Conservation (phyloP, 2,113 vertebrate species). For the Rhea pennata region DNA sequence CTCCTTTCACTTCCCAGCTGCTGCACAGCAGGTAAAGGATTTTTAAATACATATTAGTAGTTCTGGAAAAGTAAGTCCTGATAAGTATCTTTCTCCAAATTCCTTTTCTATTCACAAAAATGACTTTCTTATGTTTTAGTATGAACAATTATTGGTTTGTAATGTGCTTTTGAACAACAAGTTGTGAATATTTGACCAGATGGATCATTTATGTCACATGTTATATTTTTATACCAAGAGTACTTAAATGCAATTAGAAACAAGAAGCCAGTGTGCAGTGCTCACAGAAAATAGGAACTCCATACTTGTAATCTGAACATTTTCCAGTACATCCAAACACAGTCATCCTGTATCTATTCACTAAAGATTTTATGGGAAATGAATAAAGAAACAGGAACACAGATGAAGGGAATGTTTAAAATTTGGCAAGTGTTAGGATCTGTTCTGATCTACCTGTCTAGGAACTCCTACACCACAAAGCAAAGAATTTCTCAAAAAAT, state of each 20-base stretch:
- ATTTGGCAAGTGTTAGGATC: background rate
- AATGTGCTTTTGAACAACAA: background rate
- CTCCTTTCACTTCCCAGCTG: slow-evolving; percentile 28
- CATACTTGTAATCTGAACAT: background rate
- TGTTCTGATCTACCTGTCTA: background rate
- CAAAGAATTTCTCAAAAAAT: background rate
- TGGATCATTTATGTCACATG: background rate
- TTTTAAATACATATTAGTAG: background rate
- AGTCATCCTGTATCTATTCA: background rate
- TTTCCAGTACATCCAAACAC: background rate
- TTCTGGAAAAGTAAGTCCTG: slow-evolving; percentile 1
- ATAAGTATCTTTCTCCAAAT: background rate
- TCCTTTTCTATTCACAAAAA: background rate
- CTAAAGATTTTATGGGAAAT: background rate
- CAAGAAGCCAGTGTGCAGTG: background rate
- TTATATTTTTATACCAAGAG: background rate
- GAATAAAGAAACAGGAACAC: background rate
- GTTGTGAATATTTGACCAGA: background rate
- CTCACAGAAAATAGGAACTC: background rate
- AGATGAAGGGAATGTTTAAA: background rate
- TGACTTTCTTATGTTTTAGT: background rate
- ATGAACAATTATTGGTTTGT: background rate
- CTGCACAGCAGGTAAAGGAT: background rate
- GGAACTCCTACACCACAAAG: background rate
- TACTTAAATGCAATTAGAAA: background rate